These are phyloP conservation scores for Globicephala melas DNA, from an alignment of 2,113 vertebrate species.

Conservation along the genomic window DNA sequence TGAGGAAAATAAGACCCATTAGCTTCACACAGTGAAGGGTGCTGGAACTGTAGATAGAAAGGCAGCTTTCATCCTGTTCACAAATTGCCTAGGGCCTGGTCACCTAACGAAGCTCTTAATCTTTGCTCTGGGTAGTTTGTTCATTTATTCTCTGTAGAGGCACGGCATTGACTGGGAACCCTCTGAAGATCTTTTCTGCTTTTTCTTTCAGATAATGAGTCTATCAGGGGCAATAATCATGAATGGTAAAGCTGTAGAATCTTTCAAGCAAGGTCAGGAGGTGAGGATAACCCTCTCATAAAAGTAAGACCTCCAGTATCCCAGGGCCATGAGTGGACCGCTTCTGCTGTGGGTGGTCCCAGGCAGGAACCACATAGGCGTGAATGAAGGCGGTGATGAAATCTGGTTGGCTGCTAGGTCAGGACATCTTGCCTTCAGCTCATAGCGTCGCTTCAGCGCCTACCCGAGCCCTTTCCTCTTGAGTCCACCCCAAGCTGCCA, in stretches of 20 bases:
- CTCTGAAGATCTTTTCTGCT: neutral
- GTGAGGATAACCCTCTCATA: neutral
- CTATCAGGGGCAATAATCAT: neutral
- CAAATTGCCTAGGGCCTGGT: neutral
- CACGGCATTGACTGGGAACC: neutral
- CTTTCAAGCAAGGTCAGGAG: neutral
- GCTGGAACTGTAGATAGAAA: neutral
- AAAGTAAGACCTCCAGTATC: neutral
- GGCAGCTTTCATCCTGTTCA: neutral
- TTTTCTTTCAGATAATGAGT: neutral
- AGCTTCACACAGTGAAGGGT: neutral
- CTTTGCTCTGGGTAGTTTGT: neutral
- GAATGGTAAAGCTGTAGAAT: neutral
- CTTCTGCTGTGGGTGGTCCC: neutral
- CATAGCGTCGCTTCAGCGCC: neutral
- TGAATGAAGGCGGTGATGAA: neutral
- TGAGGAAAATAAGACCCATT: conserved; percentile 30
- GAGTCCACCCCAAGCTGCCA: neutral
- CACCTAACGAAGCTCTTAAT: neutral
- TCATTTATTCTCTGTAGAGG: conserved; percentile 23
- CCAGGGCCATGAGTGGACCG: neutral
- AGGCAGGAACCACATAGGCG: neutral
- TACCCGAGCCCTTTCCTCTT: neutral
- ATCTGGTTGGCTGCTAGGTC: neutral
- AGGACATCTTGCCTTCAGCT: neutral